phyloP scores from a whole-genome alignment of 2,888 invertebrate species.

The Hydropsyche betteni region DNA sequence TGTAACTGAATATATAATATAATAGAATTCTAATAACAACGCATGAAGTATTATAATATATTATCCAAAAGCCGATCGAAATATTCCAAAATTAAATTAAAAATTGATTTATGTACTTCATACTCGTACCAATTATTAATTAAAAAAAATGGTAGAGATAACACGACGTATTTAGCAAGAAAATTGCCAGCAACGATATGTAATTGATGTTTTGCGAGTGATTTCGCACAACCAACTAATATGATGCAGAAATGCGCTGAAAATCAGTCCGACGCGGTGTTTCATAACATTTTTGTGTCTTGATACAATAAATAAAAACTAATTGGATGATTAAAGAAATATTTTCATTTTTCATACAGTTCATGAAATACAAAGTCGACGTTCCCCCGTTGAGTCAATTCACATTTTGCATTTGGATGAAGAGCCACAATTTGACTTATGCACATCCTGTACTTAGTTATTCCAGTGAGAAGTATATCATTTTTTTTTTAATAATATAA shows the following conservation, averaged over 20 bases:
- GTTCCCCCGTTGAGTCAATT: slow-evolving; percentile 82
- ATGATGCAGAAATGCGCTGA: too few relatives aligned
- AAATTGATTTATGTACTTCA: too few relatives aligned
- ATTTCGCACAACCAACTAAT: slow-evolving; percentile 29
- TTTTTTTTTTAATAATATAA: too few relatives aligned
- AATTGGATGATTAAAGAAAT: slow-evolving; percentile 5
- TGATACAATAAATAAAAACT: not conserved
- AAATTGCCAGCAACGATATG: slow-evolving; percentile 44
- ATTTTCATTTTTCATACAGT: slow-evolving; percentile 56
- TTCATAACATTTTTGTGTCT: slow-evolving; percentile 34
- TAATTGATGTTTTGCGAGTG: slow-evolving; percentile 42
- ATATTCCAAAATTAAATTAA: too few relatives aligned
- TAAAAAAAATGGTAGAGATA: too few relatives aligned
- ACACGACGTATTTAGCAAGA: not conserved
- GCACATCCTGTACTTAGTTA: slow-evolving; percentile 78
- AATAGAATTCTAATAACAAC: too few relatives aligned
- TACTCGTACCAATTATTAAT: too few relatives aligned
- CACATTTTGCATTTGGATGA: slow-evolving; percentile 83
- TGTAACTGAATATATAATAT: too few relatives aligned
- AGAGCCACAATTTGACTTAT: slow-evolving; percentile 75
- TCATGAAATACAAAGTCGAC: slow-evolving; percentile 73
- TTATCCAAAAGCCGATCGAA: too few relatives aligned
- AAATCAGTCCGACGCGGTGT: slow-evolving; percentile 32
- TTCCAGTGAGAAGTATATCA: slow-evolving; percentile 65
- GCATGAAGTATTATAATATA: too few relatives aligned